These are phyloP conservation scores for Serripes groenlandicus DNA, from an alignment of 2,888 invertebrate genomes.

Conservation along the genomic window DNA sequence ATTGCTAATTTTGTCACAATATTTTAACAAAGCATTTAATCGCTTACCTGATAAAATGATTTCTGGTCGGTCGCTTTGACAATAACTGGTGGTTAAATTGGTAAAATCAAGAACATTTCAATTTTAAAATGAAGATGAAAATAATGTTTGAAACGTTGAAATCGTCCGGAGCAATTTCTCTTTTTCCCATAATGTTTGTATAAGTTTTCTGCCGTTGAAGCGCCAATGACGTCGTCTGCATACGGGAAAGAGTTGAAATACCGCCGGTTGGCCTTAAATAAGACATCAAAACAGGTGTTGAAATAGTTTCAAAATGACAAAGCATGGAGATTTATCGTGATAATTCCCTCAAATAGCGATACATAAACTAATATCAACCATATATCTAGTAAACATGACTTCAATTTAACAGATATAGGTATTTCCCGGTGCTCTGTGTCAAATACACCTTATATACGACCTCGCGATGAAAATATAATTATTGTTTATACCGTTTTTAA, in stretches of 20 bases:
- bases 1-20: too few relatives aligned
- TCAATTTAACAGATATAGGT: constrained; percentile 25
- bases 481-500: constrained; percentile 21
- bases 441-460: constrained; percentile 8
- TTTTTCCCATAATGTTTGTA: constrained; percentile 5
- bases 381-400: constrained; percentile 8
- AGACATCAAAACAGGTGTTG: constrained; percentile 26
- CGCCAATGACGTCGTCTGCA: too few relatives aligned
- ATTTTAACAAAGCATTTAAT: too few relatives aligned
- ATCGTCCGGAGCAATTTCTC: background rate
- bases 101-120: too few relatives aligned
- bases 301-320: constrained; percentile 21
- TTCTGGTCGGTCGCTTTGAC: too few relatives aligned
- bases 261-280: background rate
- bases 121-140: background rate
- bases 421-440: constrained; percentile 8
- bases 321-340: background rate
- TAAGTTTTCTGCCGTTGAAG: background rate
- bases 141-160: background rate
- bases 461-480: constrained; percentile 3
- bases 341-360: background rate
- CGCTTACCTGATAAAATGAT: too few relatives aligned
- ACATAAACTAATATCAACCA: background rate
- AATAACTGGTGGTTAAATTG: too few relatives aligned
- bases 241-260: too few relatives aligned